A percentile compares a stretch with the other conserved stretches of the same genome.
Evolutionary conservation across 2,797 vertebrate species (phyloP).

Genomic region (Aphelocoma californica): DNA sequence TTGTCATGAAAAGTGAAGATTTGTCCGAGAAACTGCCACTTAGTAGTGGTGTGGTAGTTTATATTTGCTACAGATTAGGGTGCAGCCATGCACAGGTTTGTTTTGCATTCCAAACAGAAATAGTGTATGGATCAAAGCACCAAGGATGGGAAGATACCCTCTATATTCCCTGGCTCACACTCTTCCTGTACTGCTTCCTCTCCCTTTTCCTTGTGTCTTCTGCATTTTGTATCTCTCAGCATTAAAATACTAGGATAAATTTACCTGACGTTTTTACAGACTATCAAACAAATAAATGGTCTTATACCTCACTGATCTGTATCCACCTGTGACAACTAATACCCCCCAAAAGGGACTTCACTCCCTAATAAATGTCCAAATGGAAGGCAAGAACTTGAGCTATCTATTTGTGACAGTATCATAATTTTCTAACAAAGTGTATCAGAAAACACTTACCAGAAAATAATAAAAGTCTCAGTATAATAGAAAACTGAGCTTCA

Average conservation of each 20-base stretch:
- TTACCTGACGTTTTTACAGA: neutral
- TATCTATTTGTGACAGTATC: neutral
- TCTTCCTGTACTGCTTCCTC: neutral
- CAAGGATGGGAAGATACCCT: neutral
- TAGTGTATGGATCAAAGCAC: neutral
- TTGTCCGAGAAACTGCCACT: constrained; percentile 18
- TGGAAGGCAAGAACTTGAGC: neutral
- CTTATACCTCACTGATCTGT: constrained; percentile 19
- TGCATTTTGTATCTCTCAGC: neutral
- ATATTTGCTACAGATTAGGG: neutral
- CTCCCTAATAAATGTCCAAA: constrained; percentile 8
- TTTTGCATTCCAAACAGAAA: neutral
- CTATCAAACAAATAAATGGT: constrained; percentile 37
- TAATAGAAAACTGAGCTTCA: neutral
- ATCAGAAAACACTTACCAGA: neutral
- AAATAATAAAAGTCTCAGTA: neutral
- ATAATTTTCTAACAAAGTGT: neutral
- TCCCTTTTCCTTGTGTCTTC: neutral
- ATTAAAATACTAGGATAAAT: constrained; percentile 4
- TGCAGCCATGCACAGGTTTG: neutral
- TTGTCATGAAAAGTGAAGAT: neutral
- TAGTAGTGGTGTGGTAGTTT: neutral
- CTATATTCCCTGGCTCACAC: neutral
- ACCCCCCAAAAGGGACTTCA: neutral
- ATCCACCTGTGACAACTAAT: constrained; percentile 31